These are phyloP conservation scores for Gambelia wislizenii DNA, from an alignment of 2,797 vertebrate genomes.

Conservation along the genomic window DNA sequence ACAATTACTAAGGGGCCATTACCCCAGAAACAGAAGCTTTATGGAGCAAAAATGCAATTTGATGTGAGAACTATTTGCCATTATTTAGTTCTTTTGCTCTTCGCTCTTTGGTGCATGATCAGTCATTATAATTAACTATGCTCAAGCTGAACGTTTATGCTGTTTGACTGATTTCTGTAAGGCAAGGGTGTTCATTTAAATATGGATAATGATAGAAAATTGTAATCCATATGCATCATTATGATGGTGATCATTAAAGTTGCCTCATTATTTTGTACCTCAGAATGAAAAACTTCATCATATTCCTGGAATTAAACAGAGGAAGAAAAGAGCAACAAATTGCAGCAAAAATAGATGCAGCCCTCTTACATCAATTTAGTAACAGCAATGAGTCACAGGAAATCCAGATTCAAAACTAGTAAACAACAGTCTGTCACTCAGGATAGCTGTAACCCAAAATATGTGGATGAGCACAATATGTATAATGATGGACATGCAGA, in stretches of 20 bases:
- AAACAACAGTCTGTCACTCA: background rate
- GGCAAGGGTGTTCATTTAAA: constrained; percentile 23
- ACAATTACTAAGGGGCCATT: background rate
- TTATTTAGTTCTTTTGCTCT: constrained; percentile 25
- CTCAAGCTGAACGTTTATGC: background rate
- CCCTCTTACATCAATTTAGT: background rate
- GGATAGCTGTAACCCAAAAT: background rate
- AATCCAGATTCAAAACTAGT: constrained; percentile 23
- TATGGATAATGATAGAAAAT: constrained; percentile 27
- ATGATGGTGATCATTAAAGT: constrained; percentile 8
- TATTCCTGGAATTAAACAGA: constrained; percentile 10
- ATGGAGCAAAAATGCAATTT: constrained; percentile 15
- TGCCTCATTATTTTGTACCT: constrained; percentile 6
- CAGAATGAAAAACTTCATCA: background rate
- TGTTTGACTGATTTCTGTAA: constrained; percentile 26
- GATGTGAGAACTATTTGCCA: constrained; percentile 16
- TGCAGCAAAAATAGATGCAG: background rate
- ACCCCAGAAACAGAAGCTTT: background rate
- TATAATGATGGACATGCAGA: background rate
- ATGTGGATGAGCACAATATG: background rate
- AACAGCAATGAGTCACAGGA: background rate
- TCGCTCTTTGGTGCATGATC: constrained; percentile 7
- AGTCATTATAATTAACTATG: constrained; percentile 23
- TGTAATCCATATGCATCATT: constrained; percentile 14
- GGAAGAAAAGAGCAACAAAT: background rate